Evolutionary conservation across 1,140 invertebrate species (phyloP).

Genomic region (Bombus sibiricus): DNA sequence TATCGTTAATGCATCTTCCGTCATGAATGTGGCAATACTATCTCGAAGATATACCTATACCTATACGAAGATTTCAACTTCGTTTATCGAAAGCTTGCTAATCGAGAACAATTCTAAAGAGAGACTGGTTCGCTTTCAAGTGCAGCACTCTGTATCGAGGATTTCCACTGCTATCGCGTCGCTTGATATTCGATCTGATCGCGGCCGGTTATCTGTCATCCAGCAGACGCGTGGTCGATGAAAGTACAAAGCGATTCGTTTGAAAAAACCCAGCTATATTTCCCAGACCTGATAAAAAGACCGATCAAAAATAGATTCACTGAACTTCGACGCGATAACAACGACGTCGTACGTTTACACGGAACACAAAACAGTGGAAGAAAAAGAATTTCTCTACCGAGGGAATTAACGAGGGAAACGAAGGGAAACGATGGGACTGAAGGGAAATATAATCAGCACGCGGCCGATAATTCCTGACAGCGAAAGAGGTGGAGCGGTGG

Average conservation of each 20-base stretch:
- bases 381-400: background rate
- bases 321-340: background rate
- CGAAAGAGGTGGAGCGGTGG: constrained; percentile 31
- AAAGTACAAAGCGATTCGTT: constrained; percentile 12
- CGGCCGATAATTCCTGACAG: constrained; percentile 62
- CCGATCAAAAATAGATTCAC: background rate
- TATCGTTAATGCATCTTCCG: background rate
- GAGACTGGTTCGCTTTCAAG: constrained; percentile 1
- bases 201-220: constrained; percentile 37
- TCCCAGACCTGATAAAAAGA: background rate
- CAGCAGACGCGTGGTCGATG: constrained; percentile 25
- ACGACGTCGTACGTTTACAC: background rate
- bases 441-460: constrained; percentile 61
- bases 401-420: background rate
- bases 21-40: background rate
- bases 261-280: background rate
- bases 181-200: constrained; percentile 25
- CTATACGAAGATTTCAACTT: background rate
- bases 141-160: constrained; percentile 9
- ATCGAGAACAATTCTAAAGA: constrained; percentile 7
- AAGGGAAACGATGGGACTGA: constrained; percentile 21
- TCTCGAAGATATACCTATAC: background rate
- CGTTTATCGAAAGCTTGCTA: background rate
- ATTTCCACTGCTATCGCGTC: background rate
- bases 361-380: background rate